These are phyloP conservation scores for Drosophila mayri DNA, from an alignment of 1,140 invertebrate genomes.

Conservation along the genomic window DNA sequence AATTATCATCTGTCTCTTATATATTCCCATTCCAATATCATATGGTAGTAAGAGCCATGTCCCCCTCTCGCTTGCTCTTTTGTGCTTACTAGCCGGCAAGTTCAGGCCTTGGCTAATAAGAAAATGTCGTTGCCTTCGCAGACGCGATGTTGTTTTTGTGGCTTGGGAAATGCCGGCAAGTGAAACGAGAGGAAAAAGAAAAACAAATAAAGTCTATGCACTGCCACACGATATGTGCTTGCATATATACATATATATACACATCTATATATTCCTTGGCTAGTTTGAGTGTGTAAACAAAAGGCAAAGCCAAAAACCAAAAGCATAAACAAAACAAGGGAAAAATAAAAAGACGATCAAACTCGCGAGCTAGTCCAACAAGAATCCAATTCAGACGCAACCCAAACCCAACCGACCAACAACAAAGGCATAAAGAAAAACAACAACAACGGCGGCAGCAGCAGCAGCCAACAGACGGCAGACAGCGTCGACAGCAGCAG, in stretches of 20 bases:
- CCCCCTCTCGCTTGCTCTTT: background rate
- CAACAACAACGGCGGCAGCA: conserved; percentile 27
- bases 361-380: conserved; percentile 68
- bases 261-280: background rate
- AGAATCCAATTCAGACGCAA: conserved; percentile 71
- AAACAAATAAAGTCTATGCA: conserved; percentile 58
- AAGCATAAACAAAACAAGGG: conserved; percentile 48
- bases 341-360: conserved; percentile 71
- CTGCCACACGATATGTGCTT: conserved; percentile 22
- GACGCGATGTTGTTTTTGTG: conserved; percentile 37
- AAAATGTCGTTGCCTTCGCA: conserved; percentile 58
- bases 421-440: conserved; percentile 33
- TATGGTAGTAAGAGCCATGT: conserved; percentile 13
- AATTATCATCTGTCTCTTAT: conserved; percentile 12
- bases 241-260: background rate
- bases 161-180: conserved; percentile 71
- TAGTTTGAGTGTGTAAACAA: conserved; percentile 52
- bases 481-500: conserved; percentile 39
- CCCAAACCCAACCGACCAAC: conserved; percentile 54
- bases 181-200: conserved; percentile 19
- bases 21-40: conserved; percentile 20
- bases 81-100: conserved; percentile 45
- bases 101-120: conserved; percentile 66
- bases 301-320: conserved; percentile 53
- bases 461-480: conserved; percentile 34